Conservation (phyloP, 2,888 invertebrate species). For the Nemotelus nigrinus region DNA sequence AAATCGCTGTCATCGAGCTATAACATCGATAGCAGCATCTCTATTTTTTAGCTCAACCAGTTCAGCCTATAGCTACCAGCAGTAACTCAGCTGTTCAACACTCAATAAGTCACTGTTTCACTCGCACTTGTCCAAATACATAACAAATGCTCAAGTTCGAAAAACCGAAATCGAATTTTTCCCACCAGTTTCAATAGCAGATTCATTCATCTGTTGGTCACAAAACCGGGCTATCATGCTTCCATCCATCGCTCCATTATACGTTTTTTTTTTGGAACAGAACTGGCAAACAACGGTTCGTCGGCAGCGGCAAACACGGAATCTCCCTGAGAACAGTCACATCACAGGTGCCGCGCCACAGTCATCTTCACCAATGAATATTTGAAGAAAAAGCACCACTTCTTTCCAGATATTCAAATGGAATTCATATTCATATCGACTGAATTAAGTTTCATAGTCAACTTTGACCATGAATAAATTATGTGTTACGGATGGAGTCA, state of each 20-base stretch:
- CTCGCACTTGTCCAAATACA: no score
- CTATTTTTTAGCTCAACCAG: no score
- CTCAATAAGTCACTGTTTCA: no score
- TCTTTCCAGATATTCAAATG: conserved; percentile 38
- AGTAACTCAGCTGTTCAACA: no score
- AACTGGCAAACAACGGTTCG: conserved; percentile 11
- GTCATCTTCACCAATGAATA: conserved; percentile 16
- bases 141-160: no score
- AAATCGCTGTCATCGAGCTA: no score
- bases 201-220: conserved; percentile 14
- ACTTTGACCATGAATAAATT: conserved; percentile 44
- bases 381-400: conserved; percentile 19
- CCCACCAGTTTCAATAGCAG: conserved; percentile 19
- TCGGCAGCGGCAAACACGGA: conserved; percentile 28
- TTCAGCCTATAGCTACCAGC: no score
- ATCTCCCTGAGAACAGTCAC: conserved; percentile 8
- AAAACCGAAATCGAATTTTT: background rate
- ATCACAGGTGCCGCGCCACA: conserved; percentile 38
- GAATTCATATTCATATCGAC: conserved; percentile 43
- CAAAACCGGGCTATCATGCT: conserved; percentile 39
- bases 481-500: conserved; percentile 1
- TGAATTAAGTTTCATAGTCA: conserved; percentile 43
- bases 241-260: conserved; percentile 32
- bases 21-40: no score
- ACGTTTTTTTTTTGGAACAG: background rate